These are phyloP conservation scores for Galleria mellonella DNA, from an alignment of 1,140 invertebrate genomes.

Conservation along the genomic window DNA sequence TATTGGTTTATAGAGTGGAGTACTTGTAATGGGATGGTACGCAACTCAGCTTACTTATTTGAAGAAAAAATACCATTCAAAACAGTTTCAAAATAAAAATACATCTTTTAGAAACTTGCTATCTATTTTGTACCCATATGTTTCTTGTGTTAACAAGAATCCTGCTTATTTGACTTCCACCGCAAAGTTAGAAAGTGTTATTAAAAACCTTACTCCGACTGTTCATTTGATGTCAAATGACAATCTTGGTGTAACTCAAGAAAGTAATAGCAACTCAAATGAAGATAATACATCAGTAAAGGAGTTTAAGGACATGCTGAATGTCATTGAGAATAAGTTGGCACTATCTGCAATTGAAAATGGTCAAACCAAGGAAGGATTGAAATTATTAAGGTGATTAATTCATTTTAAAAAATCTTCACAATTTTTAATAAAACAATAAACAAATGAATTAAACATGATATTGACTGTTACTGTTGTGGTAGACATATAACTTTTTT, in stretches of 20 bases:
- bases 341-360: conserved; percentile 65
- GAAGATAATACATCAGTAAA: too few relatives aligned
- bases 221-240: conserved; percentile 58
- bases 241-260: conserved; percentile 17
- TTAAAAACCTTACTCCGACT: conserved; percentile 25
- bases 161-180: conserved; percentile 14
- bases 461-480: too few relatives aligned
- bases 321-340: conserved; percentile 68
- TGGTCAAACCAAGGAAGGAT: conserved; percentile 61
- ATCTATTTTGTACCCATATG: conserved; percentile 26
- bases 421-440: too few relatives aligned
- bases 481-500: too few relatives aligned
- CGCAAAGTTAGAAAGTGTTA: conserved; percentile 25
- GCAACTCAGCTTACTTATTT: conserved; percentile 62
- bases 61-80: conserved; percentile 37
- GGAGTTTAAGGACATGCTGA: conserved; percentile 58
- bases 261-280: conserved; percentile 9
- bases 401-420: background rate
- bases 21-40: conserved; percentile 67
- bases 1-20: conserved; percentile 61
- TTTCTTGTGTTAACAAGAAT: conserved; percentile 23
- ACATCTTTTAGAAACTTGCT: conserved; percentile 20
- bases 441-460: too few relatives aligned
- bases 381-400: conserved; percentile 59
- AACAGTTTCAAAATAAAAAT: conserved; percentile 16